These are phyloP conservation scores for Bovichtus diacanthus DNA, from an alignment of 2,797 vertebrate species.

Conservation along the genomic window DNA sequence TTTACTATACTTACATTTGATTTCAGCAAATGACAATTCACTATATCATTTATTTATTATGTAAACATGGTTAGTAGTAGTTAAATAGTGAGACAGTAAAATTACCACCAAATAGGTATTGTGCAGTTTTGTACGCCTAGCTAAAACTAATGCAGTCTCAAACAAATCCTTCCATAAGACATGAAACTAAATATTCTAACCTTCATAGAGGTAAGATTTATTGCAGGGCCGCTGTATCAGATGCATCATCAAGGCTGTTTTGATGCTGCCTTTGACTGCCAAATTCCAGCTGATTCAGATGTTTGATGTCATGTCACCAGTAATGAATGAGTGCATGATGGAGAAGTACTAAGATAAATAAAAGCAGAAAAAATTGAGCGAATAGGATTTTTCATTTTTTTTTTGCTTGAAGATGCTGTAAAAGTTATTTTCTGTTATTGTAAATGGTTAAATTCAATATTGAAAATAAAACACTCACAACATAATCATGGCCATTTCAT, in stretches of 20 bases:
- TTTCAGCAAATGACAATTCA: no score
- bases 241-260: no score
- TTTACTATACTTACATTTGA: not conserved
- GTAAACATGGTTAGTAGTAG: not conserved
- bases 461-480: not conserved
- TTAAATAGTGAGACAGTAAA: not conserved
- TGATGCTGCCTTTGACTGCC: no score
- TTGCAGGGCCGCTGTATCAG: not conserved
- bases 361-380: no score
- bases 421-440: not conserved
- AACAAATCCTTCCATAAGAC: not conserved
- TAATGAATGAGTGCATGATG: no score
- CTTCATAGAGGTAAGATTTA: not conserved
- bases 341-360: no score
- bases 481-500: not conserved
- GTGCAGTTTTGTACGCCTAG: not conserved
- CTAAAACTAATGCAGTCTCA: no score
- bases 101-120: not conserved
- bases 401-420: no score
- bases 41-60: not conserved
- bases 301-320: no score
- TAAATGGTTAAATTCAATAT: not conserved
- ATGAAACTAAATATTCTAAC: not conserved
- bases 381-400: no score
- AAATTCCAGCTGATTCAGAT: not conserved